Evolutionary conservation across 2,888 invertebrate genomes (phyloP).

Genomic region (Dinocampus coccinellae): DNA sequence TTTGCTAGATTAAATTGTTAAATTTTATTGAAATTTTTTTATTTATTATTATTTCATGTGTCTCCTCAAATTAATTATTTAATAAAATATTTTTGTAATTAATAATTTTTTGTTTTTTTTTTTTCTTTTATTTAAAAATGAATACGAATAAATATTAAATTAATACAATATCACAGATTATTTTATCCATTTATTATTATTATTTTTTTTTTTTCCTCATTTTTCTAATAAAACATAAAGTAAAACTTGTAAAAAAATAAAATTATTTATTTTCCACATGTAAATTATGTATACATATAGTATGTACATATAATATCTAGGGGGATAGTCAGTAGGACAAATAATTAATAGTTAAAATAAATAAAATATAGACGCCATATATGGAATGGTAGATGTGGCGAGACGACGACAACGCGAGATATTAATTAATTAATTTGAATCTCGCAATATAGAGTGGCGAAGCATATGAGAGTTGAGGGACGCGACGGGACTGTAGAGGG

Average conservation of each 20-base stretch:
- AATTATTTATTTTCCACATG: background rate
- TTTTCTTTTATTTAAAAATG: too few relatives aligned
- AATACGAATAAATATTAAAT: too few relatives aligned
- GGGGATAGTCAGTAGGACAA: background rate
- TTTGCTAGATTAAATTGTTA: too few relatives aligned
- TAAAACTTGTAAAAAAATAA: background rate
- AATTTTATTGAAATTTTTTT: too few relatives aligned
- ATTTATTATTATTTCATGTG: too few relatives aligned
- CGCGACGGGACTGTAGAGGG: background rate
- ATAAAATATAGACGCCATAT: slow-evolving; percentile 5
- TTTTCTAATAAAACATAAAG: too few relatives aligned
- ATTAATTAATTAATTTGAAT: slow-evolving; percentile 31
- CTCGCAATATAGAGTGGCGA: background rate
- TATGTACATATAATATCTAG: background rate
- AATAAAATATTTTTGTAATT: too few relatives aligned
- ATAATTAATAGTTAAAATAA: slow-evolving; percentile 5
- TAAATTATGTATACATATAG: background rate
- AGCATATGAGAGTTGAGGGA: background rate
- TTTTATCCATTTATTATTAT: too few relatives aligned
- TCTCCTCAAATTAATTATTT: too few relatives aligned
- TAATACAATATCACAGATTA: too few relatives aligned
- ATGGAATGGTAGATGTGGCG: background rate
- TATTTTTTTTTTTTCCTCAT: too few relatives aligned
- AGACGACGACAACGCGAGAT: slow-evolving; percentile 15
- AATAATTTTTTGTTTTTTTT: too few relatives aligned